Percentiles rank a stretch among this genome's conserved stretches.
phyloP scores from a whole-genome alignment of 2,113 vertebrate species.

The Ifrita kowaldi region DNA sequence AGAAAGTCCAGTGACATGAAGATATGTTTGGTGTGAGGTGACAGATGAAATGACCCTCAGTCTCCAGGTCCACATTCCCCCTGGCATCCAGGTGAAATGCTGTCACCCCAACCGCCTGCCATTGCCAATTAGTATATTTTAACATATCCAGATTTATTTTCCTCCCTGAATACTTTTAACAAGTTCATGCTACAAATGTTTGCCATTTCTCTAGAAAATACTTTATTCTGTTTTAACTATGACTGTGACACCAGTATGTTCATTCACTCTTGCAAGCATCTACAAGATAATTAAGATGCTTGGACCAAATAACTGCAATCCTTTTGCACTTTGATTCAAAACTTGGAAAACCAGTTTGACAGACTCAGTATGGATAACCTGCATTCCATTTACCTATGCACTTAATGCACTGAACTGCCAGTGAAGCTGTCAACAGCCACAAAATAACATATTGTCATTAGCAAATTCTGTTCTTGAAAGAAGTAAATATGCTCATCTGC shows the following conservation, averaged over 20 bases:
- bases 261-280: neutral
- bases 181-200: neutral
- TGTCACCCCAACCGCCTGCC: neutral
- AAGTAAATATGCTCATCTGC: neutral
- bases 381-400: neutral
- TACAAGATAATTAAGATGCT: neutral
- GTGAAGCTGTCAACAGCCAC: neutral
- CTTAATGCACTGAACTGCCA: neutral
- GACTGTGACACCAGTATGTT: neutral
- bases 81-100: neutral
- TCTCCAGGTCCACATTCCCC: neutral
- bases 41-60: neutral
- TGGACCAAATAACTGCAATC: neutral
- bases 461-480: neutral
- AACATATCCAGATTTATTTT: neutral
- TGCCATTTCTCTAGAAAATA: neutral
- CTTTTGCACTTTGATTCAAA: neutral
- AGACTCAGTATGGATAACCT: neutral
- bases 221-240: neutral
- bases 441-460: neutral
- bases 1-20: neutral
- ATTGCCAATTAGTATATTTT: neutral
- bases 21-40: neutral
- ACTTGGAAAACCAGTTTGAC: neutral
- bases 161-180: neutral